Conservation (phyloP, 1,140 invertebrate species). For the Idris sp. region DNA sequence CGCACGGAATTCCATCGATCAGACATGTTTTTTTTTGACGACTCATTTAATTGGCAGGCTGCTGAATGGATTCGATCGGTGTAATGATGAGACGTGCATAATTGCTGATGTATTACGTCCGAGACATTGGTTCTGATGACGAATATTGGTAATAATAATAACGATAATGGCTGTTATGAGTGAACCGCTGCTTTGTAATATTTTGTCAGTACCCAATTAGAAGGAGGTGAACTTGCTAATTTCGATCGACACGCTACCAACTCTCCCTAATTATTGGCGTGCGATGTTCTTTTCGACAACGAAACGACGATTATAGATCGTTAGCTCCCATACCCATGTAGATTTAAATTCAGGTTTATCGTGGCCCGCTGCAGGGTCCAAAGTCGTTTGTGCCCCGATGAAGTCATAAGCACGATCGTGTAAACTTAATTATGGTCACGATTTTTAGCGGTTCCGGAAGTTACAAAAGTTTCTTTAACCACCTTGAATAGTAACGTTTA, state of each 20-base stretch:
- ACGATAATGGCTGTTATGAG: slow-evolving; percentile 46
- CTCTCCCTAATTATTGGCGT: slow-evolving; percentile 42
- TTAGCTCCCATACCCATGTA: slow-evolving; percentile 25
- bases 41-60: slow-evolving; percentile 36
- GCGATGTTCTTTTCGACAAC: slow-evolving; percentile 34
- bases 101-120: slow-evolving; percentile 42
- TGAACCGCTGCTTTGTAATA: slow-evolving; percentile 54
- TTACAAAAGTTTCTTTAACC: neutral
- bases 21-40: no score
- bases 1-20: no score
- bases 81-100: slow-evolving; percentile 50
- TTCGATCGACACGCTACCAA: slow-evolving; percentile 56
- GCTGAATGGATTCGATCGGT: slow-evolving; percentile 1
- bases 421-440: neutral
- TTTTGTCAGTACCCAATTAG: slow-evolving; percentile 63
- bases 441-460: slow-evolving; percentile 6
- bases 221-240: slow-evolving; percentile 53
- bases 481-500: no score
- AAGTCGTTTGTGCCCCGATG: slow-evolving; percentile 27
- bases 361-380: slow-evolving; percentile 15
- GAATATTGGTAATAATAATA: slow-evolving; percentile 54
- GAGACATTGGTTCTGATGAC: slow-evolving; percentile 42
- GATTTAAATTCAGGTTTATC: slow-evolving; percentile 55
- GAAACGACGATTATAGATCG: slow-evolving; percentile 56
- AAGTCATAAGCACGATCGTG: slow-evolving; percentile 41